phyloP scores from a whole-genome alignment of 1,140 invertebrate genomes.

The Probaryconus sp. region DNA sequence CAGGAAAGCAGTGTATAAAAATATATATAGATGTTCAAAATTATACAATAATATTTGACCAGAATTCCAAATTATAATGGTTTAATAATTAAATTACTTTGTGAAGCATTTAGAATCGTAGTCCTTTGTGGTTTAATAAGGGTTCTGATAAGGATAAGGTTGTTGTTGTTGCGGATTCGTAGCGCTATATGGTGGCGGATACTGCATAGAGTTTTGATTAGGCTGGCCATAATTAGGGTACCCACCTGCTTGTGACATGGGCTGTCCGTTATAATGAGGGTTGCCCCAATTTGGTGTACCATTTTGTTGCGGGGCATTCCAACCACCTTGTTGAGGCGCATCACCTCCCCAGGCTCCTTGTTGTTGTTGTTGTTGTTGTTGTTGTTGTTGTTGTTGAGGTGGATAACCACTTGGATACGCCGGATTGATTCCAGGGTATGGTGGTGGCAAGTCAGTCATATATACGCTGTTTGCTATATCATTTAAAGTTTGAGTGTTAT shows the following conservation, averaged over 20 bases:
- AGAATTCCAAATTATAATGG: no score
- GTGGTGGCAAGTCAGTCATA: conserved; percentile 94
- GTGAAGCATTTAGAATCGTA: no score
- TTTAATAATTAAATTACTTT: no score
- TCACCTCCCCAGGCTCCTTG: conserved; percentile 68
- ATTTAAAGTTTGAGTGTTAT: conserved; percentile 20
- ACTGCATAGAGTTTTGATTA: conserved; percentile 66
- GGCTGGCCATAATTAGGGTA: conserved; percentile 73
- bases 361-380: no score
- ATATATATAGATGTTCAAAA: no score
- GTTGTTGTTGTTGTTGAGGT: no score
- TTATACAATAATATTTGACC: no score
- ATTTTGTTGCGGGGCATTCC: conserved; percentile 65
- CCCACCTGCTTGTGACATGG: conserved; percentile 76
- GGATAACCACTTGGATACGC: conserved; percentile 76
- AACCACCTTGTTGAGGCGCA: conserved; percentile 63
- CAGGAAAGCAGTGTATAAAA: no score
- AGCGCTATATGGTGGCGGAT: conserved; percentile 67
- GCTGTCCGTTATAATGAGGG: conserved; percentile 74
- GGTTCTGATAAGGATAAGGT: neutral
- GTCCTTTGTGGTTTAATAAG: conserved; percentile 2
- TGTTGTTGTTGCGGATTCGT: conserved; percentile 1
- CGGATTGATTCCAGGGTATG: conserved; percentile 91
- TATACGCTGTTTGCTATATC: conserved; percentile 89
- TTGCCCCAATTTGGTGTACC: conserved; percentile 73